Conservation (phyloP, 2,797 vertebrate species). For the Sciurus carolinensis region DNA sequence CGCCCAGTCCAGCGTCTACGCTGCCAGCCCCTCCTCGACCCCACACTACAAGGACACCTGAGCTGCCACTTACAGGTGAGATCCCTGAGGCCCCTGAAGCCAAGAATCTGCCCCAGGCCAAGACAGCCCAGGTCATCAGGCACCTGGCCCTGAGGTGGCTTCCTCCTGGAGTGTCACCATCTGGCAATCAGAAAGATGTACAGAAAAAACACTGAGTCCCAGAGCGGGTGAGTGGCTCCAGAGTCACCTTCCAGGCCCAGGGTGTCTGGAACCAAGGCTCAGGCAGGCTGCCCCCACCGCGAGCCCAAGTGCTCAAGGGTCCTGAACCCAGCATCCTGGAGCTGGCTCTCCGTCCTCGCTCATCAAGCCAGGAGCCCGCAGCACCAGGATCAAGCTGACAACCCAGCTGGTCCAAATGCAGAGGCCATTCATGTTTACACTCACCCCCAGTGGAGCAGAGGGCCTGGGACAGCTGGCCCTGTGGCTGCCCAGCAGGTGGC, state of each 20-base stretch:
- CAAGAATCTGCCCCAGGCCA: rapidly evolving
- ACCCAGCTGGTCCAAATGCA: rapidly evolving
- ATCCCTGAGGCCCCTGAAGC: rapidly evolving
- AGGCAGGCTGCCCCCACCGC: background rate
- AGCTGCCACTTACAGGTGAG: background rate
- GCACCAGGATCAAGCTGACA: background rate
- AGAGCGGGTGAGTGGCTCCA: background rate
- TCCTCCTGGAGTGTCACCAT: background rate
- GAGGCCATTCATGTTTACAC: rapidly evolving
- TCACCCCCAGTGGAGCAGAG: rapidly evolving
- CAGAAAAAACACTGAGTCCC: background rate
- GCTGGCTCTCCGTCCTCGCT: rapidly evolving
- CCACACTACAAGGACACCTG: rapidly evolving
- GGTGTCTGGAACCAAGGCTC: background rate
- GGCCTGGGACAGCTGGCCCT: background rate
- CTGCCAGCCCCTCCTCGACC: too few species aligned
- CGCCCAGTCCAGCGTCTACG: background rate
- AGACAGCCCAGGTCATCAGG: background rate
- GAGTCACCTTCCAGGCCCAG: background rate
- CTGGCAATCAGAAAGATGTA: rapidly evolving
- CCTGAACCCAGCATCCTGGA: background rate
- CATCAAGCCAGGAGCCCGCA: rapidly evolving
- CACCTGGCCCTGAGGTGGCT: rapidly evolving
- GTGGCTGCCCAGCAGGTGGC: background rate
- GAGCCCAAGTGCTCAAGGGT: background rate